Percentiles rank a stretch among this genome's conserved stretches.
These are phyloP conservation scores for Coelinius sp. DNA, from an alignment of 2,888 invertebrate genomes.

Conservation along the genomic window DNA sequence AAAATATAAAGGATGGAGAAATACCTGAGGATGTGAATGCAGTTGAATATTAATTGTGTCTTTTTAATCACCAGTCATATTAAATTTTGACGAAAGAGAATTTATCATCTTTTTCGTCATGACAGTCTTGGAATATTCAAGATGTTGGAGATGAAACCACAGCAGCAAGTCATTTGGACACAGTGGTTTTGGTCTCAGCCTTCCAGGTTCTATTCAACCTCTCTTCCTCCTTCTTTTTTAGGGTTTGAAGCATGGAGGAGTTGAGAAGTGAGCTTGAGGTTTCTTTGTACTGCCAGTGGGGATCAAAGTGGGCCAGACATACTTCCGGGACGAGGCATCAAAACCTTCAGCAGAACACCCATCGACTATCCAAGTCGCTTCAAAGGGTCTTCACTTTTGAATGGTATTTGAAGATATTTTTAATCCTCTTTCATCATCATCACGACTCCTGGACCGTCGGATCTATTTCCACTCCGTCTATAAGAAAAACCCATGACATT, in stretches of 20 bases:
- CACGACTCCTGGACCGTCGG: background rate
- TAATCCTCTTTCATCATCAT: slow-evolving; percentile 3
- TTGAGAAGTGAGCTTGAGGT: slow-evolving; percentile 17
- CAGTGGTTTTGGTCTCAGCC: slow-evolving; percentile 8
- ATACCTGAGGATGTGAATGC: slow-evolving; percentile 3
- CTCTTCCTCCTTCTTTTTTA: slow-evolving; percentile 1
- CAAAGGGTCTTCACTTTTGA: background rate
- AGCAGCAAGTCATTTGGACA: slow-evolving; percentile 35
- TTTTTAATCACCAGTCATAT: too few species aligned
- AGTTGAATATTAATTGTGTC: slow-evolving; percentile 10
- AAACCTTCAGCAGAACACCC: background rate
- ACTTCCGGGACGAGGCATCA: slow-evolving; percentile 50
- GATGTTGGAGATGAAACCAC: slow-evolving; percentile 16
- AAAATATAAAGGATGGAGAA: background rate
- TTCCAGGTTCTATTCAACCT: slow-evolving; percentile 18
- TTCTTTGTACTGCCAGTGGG: slow-evolving; percentile 32
- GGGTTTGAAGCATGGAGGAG: slow-evolving; percentile 12
- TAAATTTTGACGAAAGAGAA: background rate
- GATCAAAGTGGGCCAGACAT: slow-evolving; percentile 60
- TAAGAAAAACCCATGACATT: background rate
- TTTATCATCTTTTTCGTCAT: background rate
- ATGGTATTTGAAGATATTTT: slow-evolving; percentile 11
- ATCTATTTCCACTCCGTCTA: background rate
- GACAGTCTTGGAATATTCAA: too few species aligned
- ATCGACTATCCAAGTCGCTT: background rate